phyloP scores from a whole-genome alignment of 1,140 invertebrate species.

The Pantala flavescens region DNA sequence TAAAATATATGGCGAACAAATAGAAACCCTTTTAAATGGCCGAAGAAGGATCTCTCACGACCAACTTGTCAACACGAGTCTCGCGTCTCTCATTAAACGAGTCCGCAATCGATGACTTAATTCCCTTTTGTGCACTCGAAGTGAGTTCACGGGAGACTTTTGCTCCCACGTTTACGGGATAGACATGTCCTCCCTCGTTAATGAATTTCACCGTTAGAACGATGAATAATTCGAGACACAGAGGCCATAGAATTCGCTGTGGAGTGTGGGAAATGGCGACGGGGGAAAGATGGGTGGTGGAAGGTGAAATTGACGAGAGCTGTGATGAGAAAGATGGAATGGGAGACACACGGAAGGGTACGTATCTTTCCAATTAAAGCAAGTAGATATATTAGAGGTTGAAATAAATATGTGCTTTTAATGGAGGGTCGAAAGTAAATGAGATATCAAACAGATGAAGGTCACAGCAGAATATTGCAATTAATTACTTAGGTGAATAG shows the following conservation, averaged over 20 bases:
- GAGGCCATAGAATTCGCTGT: neutral
- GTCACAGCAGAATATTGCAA: no score
- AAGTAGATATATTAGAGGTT: no score
- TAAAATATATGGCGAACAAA: no score
- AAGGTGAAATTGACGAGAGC: neutral
- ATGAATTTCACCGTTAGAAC: neutral
- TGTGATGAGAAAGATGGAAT: neutral
- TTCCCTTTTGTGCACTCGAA: neutral
- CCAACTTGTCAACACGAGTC: neutral
- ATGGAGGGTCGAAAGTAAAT: no score
- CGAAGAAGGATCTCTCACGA: no score
- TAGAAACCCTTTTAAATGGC: no score
- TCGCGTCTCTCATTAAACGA: neutral
- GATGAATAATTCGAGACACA: neutral
- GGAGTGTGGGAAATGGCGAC: neutral
- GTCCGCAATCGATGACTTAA: neutral
- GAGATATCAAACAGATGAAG: no score
- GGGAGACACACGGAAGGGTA: no score
- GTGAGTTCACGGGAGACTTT: neutral
- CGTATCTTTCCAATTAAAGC: no score
- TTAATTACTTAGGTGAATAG: no score
- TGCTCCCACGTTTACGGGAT: neutral
- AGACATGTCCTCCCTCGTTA: conserved; percentile 8
- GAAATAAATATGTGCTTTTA: no score
- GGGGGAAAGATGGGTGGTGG: neutral